Conservation (phyloP, 2,888 invertebrate genomes). For the Dimorphilus gyrociliatus region DNA sequence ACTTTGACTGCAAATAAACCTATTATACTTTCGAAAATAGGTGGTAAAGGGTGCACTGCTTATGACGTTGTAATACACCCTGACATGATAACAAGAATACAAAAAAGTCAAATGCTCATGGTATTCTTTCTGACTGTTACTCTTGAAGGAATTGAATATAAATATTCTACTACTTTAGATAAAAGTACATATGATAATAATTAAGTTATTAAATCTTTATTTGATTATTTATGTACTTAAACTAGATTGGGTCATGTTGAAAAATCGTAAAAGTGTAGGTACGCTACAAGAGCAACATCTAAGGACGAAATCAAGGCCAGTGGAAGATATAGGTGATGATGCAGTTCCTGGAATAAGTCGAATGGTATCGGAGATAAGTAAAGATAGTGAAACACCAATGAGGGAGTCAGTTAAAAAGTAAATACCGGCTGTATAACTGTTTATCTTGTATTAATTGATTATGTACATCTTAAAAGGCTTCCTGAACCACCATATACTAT, state of each 20-base stretch:
- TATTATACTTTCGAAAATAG: slow-evolving; percentile 24
- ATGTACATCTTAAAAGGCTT: too few relatives aligned
- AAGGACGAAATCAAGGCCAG: slow-evolving; percentile 32
- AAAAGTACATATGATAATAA: slow-evolving; percentile 39
- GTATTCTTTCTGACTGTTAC: slow-evolving; percentile 62
- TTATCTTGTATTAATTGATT: too few relatives aligned
- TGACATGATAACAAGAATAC: slow-evolving; percentile 56
- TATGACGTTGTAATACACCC: slow-evolving; percentile 71
- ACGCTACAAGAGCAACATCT: slow-evolving; percentile 29
- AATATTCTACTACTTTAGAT: slow-evolving; percentile 55
- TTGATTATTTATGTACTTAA: slow-evolving; percentile 1
- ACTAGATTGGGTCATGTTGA: slow-evolving; percentile 35
- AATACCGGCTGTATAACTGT: too few relatives aligned
- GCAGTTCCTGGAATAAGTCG: too few relatives aligned
- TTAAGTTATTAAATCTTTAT: slow-evolving; percentile 1
- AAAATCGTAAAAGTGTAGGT: slow-evolving; percentile 35
- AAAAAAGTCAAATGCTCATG: slow-evolving; percentile 52
- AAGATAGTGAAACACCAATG: too few relatives aligned
- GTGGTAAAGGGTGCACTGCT: slow-evolving; percentile 53
- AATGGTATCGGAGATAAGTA: too few relatives aligned
- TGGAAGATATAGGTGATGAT: too few relatives aligned
- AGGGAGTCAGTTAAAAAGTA: too few relatives aligned
- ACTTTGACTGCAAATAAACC: neutral
- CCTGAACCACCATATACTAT: slow-evolving; percentile 27
- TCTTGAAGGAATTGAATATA: slow-evolving; percentile 60